These are phyloP conservation scores for Agrochola macilenta DNA, from an alignment of 2,888 invertebrate species.

Conservation along the genomic window DNA sequence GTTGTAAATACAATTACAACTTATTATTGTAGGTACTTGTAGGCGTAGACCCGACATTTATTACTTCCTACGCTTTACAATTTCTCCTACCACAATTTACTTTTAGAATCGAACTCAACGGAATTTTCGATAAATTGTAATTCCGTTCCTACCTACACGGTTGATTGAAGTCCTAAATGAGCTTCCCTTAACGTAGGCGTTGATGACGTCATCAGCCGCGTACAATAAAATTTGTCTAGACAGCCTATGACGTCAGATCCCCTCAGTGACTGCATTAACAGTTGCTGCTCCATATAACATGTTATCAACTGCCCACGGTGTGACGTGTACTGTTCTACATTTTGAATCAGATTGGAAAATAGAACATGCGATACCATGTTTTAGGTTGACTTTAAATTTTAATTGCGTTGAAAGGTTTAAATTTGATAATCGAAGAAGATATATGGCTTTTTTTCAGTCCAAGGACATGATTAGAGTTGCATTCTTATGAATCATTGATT, in stretches of 20 bases:
- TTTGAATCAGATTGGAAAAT: constrained; percentile 38
- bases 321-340: constrained; percentile 38
- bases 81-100: not conserved
- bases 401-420: constrained; percentile 12
- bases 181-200: constrained; percentile 53
- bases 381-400: constrained; percentile 24
- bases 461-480: constrained; percentile 34
- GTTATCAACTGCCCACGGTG: constrained; percentile 47
- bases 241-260: constrained; percentile 71
- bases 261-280: constrained; percentile 52
- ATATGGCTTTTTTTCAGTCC: constrained; percentile 16
- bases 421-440: constrained; percentile 31
- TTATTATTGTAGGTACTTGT: not conserved
- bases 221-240: constrained; percentile 81
- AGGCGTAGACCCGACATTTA: not conserved
- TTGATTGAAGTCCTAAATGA: constrained; percentile 20
- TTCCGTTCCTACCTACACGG: constrained; percentile 28
- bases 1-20: constrained; percentile 18
- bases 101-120: constrained; percentile 10
- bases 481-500: constrained; percentile 1
- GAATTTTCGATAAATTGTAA: constrained; percentile 8
- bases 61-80: constrained; percentile 19
- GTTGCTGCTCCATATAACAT: constrained; percentile 53
- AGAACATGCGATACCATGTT: constrained; percentile 25
- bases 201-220: constrained; percentile 75